phyloP scores from a whole-genome alignment of 2,888 invertebrate genomes.

The Scaeva pyrastri region DNA sequence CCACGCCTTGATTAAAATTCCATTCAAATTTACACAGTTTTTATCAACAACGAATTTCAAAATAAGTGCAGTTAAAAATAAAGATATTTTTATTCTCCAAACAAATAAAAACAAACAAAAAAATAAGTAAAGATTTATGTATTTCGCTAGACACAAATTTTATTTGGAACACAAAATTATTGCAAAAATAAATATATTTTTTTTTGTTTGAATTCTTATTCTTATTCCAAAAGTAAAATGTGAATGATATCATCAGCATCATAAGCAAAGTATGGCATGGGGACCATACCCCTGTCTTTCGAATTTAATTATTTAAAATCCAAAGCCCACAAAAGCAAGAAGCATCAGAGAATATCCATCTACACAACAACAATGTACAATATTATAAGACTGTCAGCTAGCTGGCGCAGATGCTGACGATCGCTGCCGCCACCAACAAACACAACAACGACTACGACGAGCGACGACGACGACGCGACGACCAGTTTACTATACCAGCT shows the following conservation, averaged over 20 bases:
- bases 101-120: neutral
- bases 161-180: conserved; percentile 62
- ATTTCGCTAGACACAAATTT: conserved; percentile 27
- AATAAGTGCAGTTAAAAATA: conserved; percentile 29
- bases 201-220: neutral
- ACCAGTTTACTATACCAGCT: conserved; percentile 38
- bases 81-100: conserved; percentile 24
- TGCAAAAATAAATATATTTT: conserved; percentile 55
- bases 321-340: conserved; percentile 37
- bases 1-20: neutral
- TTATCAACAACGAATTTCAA: conserved; percentile 3
- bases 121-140: neutral
- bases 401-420: neutral
- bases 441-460: neutral
- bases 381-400: neutral
- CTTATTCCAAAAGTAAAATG: neutral
- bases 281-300: conserved; percentile 14
- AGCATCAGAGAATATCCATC: conserved; percentile 32
- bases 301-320: conserved; percentile 26
- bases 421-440: too few species aligned
- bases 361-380: neutral
- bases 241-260: conserved; percentile 60
- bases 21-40: neutral
- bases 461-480: conserved; percentile 12
- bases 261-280: conserved; percentile 25